A percentile compares a stretch with the other conserved stretches of the same genome.
Conservation (phyloP, 2,888 invertebrate species). For the Syrista parreyssii region DNA sequence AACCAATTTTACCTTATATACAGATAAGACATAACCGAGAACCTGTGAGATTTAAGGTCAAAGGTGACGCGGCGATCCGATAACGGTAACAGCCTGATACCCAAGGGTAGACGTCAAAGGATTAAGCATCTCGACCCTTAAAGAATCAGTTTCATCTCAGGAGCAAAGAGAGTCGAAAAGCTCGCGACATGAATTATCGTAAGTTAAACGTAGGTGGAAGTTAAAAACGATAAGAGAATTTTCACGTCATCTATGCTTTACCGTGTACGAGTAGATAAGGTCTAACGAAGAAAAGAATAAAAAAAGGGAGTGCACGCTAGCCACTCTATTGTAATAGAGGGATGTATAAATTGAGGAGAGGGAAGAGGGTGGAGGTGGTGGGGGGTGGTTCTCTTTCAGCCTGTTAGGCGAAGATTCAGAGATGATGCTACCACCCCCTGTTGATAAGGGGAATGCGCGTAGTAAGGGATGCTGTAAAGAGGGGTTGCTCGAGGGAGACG, state of each 20-base stretch:
- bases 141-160: background rate
- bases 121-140: background rate
- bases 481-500: conserved; percentile 41
- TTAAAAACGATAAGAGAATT: background rate
- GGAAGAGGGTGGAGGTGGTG: background rate
- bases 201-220: background rate
- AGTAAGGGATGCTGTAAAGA: conserved; percentile 48
- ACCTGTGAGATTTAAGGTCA: background rate
- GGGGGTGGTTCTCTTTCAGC: background rate
- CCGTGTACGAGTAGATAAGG: background rate
- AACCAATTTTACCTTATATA: background rate
- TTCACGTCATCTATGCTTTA: background rate
- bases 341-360: background rate
- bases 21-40: background rate
- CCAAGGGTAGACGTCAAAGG: background rate
- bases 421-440: background rate
- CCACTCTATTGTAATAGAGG: background rate
- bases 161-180: background rate
- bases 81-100: background rate
- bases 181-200: background rate
- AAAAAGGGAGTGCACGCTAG: background rate
- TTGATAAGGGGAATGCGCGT: conserved; percentile 52
- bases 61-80: background rate
- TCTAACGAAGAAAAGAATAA: background rate
- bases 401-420: background rate